Conservation (phyloP, 30 jellyfish, hydroid and myxozoan genomes). For the Catostylus mosaicus region DNA sequence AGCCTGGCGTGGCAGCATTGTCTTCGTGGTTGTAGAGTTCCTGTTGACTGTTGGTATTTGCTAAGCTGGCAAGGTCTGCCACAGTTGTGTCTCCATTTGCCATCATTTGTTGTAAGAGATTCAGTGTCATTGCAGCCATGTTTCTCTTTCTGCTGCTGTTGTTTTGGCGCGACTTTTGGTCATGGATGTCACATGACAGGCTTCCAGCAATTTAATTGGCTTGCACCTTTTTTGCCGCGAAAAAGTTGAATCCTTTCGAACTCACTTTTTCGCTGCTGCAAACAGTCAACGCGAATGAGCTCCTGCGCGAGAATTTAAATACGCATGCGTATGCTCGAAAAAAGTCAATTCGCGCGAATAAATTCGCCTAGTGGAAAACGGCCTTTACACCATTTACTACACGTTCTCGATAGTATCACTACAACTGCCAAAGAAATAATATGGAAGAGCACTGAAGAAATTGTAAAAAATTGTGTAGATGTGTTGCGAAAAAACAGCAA, state of each 20-base stretch:
- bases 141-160: constrained; percentile 54
- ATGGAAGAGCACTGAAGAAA: constrained; percentile 5
- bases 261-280: constrained; percentile 63
- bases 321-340: constrained; percentile 56
- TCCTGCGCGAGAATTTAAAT: constrained; percentile 22
- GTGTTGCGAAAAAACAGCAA: not conserved
- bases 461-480: not conserved
- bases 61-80: constrained; percentile 44
- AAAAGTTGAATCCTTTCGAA: constrained; percentile 48
- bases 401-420: not conserved
- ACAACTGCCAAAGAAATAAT: not conserved
- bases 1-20: constrained; percentile 51
- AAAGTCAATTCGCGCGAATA: too few species aligned
- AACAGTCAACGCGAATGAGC: constrained; percentile 51
- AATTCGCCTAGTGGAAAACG: not conserved
- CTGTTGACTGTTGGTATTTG: constrained; percentile 33
- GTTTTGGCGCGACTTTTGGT: constrained; percentile 39
- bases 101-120: constrained; percentile 55
- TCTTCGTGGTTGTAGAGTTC: constrained; percentile 32
- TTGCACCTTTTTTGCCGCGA: constrained; percentile 49
- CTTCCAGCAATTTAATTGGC: constrained; percentile 61
- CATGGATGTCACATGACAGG: constrained; percentile 48
- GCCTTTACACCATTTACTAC: not conserved
- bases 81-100: constrained; percentile 41
- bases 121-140: constrained; percentile 44